These are phyloP conservation scores for Prionailurus viverrinus DNA, from an alignment of 2,113 vertebrate species.

Conservation along the genomic window DNA sequence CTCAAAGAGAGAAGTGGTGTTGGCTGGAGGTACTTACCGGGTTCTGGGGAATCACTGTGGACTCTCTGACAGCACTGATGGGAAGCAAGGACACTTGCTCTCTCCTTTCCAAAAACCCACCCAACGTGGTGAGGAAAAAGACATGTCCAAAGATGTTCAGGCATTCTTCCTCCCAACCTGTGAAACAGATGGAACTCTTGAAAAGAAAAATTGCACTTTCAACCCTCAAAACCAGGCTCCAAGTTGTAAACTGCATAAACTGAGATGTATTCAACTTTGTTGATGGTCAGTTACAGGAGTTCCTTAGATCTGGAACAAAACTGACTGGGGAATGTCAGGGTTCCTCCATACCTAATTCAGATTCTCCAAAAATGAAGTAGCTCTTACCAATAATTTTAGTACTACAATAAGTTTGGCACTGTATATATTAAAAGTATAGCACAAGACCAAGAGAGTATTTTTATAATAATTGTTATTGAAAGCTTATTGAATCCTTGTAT, in stretches of 20 bases:
- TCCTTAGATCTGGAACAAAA: conserved; percentile 10
- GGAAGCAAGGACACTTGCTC: background rate
- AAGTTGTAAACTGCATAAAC: background rate
- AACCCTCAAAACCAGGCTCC: background rate
- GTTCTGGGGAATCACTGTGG: background rate
- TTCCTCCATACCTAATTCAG: background rate
- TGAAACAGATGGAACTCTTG: background rate
- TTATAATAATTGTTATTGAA: background rate
- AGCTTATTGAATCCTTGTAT: background rate
- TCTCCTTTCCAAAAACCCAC: background rate
- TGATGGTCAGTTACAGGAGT: background rate
- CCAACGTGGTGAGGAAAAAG: background rate
- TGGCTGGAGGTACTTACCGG: background rate
- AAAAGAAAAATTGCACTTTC: background rate
- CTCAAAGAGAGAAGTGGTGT: background rate
- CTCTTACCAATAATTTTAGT: background rate
- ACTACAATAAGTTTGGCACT: background rate
- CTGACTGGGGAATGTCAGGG: background rate
- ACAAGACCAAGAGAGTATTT: background rate
- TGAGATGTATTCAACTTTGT: background rate
- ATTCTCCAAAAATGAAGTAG: background rate
- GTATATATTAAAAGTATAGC: background rate
- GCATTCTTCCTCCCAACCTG: background rate
- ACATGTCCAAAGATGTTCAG: background rate
- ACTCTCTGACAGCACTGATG: background rate